Conservation (phyloP, 2,797 vertebrate genomes). For the Halcyon smyrnensis region DNA sequence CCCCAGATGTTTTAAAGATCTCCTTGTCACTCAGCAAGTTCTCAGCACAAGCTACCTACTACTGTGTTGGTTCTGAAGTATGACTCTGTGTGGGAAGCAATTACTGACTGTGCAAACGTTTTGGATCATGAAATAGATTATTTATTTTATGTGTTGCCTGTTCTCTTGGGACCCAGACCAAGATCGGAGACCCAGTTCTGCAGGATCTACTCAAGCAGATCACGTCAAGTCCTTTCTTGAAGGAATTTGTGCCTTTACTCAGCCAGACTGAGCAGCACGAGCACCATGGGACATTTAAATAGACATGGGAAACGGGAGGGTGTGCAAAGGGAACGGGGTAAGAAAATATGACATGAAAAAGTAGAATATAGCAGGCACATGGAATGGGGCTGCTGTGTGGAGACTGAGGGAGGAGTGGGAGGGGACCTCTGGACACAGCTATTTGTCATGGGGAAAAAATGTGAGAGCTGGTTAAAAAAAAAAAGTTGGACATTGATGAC, state of each 20-base stretch:
- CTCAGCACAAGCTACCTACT: background rate
- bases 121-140: background rate
- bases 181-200: background rate
- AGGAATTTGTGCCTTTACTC: background rate
- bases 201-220: background rate
- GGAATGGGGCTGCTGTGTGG: background rate
- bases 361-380: background rate
- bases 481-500: background rate
- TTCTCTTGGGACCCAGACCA: background rate
- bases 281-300: background rate
- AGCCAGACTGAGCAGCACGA: background rate
- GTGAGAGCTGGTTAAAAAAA: background rate
- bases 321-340: background rate
- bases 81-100: background rate
- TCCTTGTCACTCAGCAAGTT: background rate
- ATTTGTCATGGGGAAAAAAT: slow-evolving; percentile 19
- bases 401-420: slow-evolving; percentile 8
- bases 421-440: slow-evolving; percentile 5
- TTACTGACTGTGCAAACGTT: slow-evolving; percentile 12
- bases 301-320: background rate
- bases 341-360: background rate
- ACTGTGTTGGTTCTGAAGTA: background rate
- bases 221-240: background rate
- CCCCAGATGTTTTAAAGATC: slow-evolving; percentile 9
- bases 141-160: background rate